Conservation (phyloP, 2,888 invertebrate species). For the Minunthozetes semirufus region DNA sequence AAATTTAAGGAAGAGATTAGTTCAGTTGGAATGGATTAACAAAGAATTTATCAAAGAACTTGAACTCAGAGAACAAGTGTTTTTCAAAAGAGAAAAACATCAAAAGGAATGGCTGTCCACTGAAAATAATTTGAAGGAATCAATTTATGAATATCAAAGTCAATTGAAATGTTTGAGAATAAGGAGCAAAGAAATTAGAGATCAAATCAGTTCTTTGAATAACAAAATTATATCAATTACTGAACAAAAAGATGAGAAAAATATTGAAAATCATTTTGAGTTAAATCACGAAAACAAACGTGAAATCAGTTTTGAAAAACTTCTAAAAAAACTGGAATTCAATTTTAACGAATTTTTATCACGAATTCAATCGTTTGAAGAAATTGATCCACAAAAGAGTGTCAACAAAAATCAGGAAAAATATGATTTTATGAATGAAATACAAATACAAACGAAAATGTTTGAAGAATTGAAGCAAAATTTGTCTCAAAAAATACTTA, state of each 20-base stretch:
- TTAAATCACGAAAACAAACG: constrained; percentile 26
- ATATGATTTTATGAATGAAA: no score
- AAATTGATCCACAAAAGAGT: no score
- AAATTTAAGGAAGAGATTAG: constrained; percentile 38
- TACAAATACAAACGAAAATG: no score
- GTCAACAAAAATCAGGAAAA: no score
- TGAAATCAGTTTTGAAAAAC: constrained; percentile 25
- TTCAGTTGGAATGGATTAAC: constrained; percentile 39
- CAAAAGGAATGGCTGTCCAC: constrained; percentile 12
- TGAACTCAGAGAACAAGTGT: constrained; percentile 39
- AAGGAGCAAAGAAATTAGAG: neutral
- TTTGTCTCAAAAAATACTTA: no score
- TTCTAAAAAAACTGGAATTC: neutral
- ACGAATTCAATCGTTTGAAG: no score
- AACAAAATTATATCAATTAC: neutral
- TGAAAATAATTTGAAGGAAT: neutral
- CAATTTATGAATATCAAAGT: neutral
- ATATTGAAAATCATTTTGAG: neutral
- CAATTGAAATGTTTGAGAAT: neutral
- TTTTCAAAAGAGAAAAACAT: constrained; percentile 38
- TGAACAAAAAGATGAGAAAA: neutral
- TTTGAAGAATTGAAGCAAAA: no score
- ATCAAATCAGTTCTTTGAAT: neutral
- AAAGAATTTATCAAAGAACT: constrained; percentile 40
- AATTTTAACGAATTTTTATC: neutral